These are phyloP conservation scores for Rhinichthys klamathensis DNA, from an alignment of 2,113 vertebrate genomes.

Conservation along the genomic window DNA sequence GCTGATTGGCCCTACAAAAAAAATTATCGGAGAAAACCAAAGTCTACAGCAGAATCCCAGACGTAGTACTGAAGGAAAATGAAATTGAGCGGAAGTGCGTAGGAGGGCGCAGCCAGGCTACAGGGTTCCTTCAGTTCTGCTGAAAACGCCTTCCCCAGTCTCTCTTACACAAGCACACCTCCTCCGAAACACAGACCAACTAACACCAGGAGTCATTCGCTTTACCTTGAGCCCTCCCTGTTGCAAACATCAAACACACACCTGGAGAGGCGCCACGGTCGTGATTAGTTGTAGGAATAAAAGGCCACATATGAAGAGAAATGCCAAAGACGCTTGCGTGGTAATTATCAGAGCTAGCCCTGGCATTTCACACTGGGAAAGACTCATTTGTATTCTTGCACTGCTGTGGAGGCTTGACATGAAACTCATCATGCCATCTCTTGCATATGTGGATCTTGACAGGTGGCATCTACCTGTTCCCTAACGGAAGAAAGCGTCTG, in stretches of 20 bases:
- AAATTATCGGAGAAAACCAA: too few relatives aligned
- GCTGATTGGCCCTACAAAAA: too few relatives aligned
- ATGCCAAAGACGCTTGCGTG: slow-evolving; percentile 54
- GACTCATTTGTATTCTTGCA: slow-evolving; percentile 28
- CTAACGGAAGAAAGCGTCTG: not conserved
- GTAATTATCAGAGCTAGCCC: slow-evolving; percentile 32
- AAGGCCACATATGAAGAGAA: slow-evolving; percentile 33
- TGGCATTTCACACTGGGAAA: slow-evolving; percentile 46
- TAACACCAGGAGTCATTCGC: slow-evolving; percentile 1
- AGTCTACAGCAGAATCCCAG: too few relatives aligned
- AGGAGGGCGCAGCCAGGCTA: too few relatives aligned
- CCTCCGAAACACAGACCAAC: not conserved
- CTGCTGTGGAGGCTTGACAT: not conserved
- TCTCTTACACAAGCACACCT: not conserved
- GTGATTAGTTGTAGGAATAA: not conserved
- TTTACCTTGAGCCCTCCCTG: slow-evolving; percentile 1
- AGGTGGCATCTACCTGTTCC: slow-evolving; percentile 1
- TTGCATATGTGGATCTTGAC: slow-evolving; percentile 17
- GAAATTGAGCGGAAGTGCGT: too few relatives aligned
- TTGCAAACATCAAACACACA: slow-evolving; percentile 34
- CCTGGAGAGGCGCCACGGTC: not conserved
- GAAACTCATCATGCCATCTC: slow-evolving; percentile 8
- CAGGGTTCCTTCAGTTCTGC: not conserved
- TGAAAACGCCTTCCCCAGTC: not conserved
- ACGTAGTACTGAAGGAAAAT: too few relatives aligned